Evolutionary conservation across 1,140 invertebrate species (phyloP).

Genomic region (Drosophila pandora): DNA sequence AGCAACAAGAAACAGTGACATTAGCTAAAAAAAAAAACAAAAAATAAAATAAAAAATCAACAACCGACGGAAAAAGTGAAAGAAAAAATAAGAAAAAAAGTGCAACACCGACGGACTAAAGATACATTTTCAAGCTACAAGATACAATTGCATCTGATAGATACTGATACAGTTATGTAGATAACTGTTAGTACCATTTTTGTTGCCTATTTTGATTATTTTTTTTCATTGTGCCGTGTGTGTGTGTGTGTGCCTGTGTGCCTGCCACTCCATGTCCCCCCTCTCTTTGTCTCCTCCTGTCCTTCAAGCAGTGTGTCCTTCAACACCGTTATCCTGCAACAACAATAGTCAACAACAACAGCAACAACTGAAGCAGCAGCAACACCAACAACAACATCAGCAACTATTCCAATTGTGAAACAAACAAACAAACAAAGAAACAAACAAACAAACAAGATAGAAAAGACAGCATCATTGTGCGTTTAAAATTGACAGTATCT

Average conservation of each 20-base stretch:
- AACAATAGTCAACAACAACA: slow-evolving; percentile 27
- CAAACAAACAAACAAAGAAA: slow-evolving; percentile 3
- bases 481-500: slow-evolving; percentile 62
- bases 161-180: slow-evolving; percentile 9
- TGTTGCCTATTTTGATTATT: slow-evolving; percentile 39
- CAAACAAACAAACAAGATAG: background rate
- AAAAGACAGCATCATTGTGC: slow-evolving; percentile 64
- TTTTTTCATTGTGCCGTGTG: slow-evolving; percentile 47
- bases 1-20: slow-evolving; percentile 2
- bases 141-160: slow-evolving; percentile 9
- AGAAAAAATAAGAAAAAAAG: slow-evolving; percentile 9
- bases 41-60: background rate
- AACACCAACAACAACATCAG: slow-evolving; percentile 4
- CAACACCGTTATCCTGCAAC: slow-evolving; percentile 31
- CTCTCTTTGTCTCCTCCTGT: slow-evolving; percentile 24
- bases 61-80: slow-evolving; percentile 2
- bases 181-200: slow-evolving; percentile 6
- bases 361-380: slow-evolving; percentile 17
- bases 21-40: background rate
- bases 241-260: slow-evolving; percentile 39
- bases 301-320: slow-evolving; percentile 23
- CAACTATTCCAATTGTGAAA: slow-evolving; percentile 1
- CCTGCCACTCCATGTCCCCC: slow-evolving; percentile 35
- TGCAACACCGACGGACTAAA: slow-evolving; percentile 24
- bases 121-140: background rate